A percentile compares a stretch with the other conserved stretches of the same genome.
phyloP scores from a whole-genome alignment of 2,113 vertebrate genomes.

The Dasyprocta punctata region DNA sequence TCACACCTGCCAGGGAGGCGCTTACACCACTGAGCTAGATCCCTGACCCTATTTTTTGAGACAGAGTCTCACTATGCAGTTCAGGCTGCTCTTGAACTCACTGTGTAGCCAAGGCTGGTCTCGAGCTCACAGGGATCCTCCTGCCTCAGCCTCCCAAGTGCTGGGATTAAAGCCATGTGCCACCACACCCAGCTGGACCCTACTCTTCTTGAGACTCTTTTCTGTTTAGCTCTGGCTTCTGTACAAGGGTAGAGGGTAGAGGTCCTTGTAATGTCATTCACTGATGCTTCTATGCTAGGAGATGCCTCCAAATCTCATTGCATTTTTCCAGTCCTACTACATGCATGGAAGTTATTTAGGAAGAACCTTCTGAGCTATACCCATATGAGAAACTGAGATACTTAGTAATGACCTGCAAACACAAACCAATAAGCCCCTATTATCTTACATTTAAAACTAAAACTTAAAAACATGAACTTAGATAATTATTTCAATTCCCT shows the following conservation, averaged over 20 bases:
- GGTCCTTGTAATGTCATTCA: neutral
- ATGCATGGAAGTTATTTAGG: neutral
- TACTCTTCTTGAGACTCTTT: neutral
- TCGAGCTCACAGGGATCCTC: no score
- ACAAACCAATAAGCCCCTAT: neutral
- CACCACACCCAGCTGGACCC: no score
- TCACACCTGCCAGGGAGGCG: no score
- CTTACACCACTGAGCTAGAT: no score
- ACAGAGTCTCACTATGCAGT: no score
- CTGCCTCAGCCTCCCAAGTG: no score
- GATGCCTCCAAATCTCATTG: neutral
- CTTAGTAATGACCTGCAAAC: constrained; percentile 7
- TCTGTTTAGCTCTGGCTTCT: neutral
- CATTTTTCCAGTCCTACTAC: neutral
- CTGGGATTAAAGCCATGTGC: no score
- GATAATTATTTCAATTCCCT: constrained; percentile 13
- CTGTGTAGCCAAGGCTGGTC: no score
- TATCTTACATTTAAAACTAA: constrained; percentile 27
- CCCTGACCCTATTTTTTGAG: no score
- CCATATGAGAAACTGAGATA: neutral
- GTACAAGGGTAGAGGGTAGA: neutral
- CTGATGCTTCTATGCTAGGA: neutral
- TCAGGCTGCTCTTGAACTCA: no score
- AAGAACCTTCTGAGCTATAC: neutral
- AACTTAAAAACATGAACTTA: neutral